These are phyloP conservation scores for Brachymystax lenok DNA, from an alignment of 2,797 vertebrate species.

Conservation along the genomic window DNA sequence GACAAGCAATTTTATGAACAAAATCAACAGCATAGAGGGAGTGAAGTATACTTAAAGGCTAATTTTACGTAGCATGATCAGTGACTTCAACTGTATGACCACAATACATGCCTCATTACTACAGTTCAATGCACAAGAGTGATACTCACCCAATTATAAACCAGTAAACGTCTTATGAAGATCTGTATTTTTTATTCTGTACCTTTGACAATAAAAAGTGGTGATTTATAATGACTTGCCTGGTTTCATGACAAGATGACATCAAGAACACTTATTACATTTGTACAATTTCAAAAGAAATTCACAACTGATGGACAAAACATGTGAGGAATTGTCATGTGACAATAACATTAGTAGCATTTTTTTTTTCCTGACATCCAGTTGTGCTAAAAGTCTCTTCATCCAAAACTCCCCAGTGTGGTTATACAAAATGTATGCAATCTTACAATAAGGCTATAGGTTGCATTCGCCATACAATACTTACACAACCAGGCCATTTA, in stretches of 20 bases:
- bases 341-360: neutral
- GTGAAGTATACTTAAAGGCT: slow-evolving; percentile 9
- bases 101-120: slow-evolving; percentile 34
- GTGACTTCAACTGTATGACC: slow-evolving; percentile 36
- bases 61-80: slow-evolving; percentile 22
- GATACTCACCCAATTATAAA: slow-evolving; percentile 25
- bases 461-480: neutral
- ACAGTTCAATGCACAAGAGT: slow-evolving; percentile 20
- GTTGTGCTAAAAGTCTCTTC: neutral
- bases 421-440: neutral
- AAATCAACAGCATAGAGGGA: neutral
- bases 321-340: neutral
- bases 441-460: neutral
- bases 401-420: neutral
- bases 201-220: slow-evolving; percentile 49
- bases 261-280: neutral
- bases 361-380: neutral
- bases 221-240: slow-evolving; percentile 20
- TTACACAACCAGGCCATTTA: neutral
- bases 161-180: slow-evolving; percentile 19
- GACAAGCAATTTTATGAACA: neutral
- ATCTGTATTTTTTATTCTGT: slow-evolving; percentile 47
- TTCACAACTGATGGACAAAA: neutral
- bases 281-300: neutral
- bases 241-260: neutral